Evolutionary conservation across 2,888 invertebrate genomes (phyloP).

Genomic region (Eucera pruinosa): DNA sequence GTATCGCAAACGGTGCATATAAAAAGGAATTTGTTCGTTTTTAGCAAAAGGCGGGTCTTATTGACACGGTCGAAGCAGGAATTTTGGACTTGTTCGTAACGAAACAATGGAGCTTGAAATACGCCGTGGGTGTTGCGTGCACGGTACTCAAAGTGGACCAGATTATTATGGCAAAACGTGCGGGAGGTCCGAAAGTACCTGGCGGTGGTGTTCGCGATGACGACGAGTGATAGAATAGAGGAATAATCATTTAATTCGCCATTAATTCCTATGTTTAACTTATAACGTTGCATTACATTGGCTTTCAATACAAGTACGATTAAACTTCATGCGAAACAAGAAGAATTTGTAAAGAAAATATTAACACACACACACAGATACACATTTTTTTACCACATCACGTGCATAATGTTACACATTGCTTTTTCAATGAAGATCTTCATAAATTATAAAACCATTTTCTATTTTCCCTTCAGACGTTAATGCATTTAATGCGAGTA

Average conservation of each 20-base stretch:
- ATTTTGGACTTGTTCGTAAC: conserved; percentile 93
- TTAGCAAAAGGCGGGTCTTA: conserved; percentile 87
- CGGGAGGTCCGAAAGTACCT: conserved; percentile 95
- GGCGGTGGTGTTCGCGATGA: conserved; percentile 90
- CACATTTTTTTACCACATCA: background rate
- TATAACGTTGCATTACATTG: conserved; percentile 32
- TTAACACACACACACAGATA: too few relatives aligned
- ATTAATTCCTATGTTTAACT: conserved; percentile 44
- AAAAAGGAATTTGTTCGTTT: conserved; percentile 43
- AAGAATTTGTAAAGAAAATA: conserved; percentile 21
- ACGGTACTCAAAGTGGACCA: conserved; percentile 98
- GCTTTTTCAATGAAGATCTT: conserved; percentile 22
- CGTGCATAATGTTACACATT: conserved; percentile 5
- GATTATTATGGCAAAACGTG: conserved; percentile 99
- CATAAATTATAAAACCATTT: conserved; percentile 19
- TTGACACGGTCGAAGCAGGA: conserved; percentile 91
- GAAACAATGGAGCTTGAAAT: conserved; percentile 97
- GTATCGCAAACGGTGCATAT: background rate
- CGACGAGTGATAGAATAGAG: conserved; percentile 82
- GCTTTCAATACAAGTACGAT: conserved; percentile 13
- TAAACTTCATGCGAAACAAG: conserved; percentile 10
- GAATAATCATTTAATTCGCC: conserved; percentile 7
- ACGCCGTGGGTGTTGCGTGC: conserved; percentile 96
- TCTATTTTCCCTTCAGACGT: conserved; percentile 19
- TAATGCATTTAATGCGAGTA: conserved; percentile 1